phyloP scores from a whole-genome alignment of 2,797 vertebrate species.

The Labroides dimidiatus region DNA sequence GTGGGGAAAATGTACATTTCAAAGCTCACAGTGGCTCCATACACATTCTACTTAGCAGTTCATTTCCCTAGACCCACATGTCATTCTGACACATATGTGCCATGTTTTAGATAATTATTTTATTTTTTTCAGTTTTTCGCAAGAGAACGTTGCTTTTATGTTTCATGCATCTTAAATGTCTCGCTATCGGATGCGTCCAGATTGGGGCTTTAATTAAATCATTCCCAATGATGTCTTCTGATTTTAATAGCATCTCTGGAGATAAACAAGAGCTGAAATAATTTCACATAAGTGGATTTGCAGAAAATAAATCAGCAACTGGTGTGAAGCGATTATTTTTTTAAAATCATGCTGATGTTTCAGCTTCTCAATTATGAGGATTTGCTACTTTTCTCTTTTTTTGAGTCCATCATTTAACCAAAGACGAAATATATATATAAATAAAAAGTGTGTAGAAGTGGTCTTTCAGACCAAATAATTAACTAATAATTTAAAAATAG shows the following conservation, averaged over 20 bases:
- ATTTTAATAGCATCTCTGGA: not conserved
- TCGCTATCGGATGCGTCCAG: not conserved
- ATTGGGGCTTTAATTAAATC: not conserved
- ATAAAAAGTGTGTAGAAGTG: not conserved
- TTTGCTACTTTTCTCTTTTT: not conserved
- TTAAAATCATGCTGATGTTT: constrained; percentile 1
- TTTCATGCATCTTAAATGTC: not conserved
- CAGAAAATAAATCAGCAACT: not conserved
- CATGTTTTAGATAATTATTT: not conserved
- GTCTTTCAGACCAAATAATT: no score
- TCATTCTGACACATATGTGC: not conserved
- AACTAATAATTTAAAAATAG: no score
- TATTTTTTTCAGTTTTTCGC: not conserved
- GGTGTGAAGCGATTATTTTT: not conserved
- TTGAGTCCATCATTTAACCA: not conserved
- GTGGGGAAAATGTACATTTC: no score
- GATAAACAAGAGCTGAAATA: constrained; percentile 4
- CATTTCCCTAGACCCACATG: no score
- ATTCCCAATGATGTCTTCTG: not conserved
- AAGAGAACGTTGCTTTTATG: not conserved
- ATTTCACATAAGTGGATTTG: not conserved
- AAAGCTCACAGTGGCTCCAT: no score
- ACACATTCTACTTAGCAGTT: no score
- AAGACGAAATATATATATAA: not conserved
- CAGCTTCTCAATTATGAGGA: not conserved